phyloP scores from a whole-genome alignment of 2,797 vertebrate genomes.

The Petrocephalus schoutedeni region DNA sequence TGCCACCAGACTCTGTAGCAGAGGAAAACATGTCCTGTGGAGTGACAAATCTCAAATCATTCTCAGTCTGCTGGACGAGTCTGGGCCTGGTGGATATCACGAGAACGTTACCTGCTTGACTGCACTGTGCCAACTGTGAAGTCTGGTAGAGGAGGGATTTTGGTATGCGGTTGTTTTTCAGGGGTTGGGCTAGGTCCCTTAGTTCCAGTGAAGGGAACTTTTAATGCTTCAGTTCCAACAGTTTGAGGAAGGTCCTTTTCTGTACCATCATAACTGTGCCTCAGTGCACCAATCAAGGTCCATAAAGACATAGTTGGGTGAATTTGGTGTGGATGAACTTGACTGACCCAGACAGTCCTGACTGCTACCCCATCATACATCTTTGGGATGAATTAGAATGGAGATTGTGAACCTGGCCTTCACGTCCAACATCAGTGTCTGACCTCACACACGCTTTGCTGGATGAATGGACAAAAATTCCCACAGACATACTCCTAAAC shows the following conservation, averaged over 20 bases:
- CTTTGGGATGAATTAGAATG: background rate
- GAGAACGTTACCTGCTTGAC: too few species aligned
- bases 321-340: background rate
- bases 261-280: background rate
- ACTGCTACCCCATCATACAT: background rate
- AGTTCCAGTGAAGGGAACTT: background rate
- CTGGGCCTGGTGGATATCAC: too few species aligned
- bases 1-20: too few species aligned
- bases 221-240: background rate
- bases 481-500: background rate
- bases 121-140: too few species aligned
- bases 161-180: background rate
- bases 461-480: background rate
- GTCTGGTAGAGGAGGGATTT: background rate
- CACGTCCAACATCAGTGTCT: background rate
- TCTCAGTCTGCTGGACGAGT: too few species aligned
- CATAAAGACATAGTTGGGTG: background rate
- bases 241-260: background rate
- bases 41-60: too few species aligned
- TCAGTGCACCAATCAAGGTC: background rate
- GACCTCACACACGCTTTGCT: background rate
- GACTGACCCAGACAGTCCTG: background rate
- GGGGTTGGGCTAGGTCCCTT: background rate
- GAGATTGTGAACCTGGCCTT: background rate
- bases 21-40: too few species aligned